These are phyloP conservation scores for Sylvicapra grimmia DNA, from an alignment of 2,113 vertebrate genomes.

Conservation along the genomic window DNA sequence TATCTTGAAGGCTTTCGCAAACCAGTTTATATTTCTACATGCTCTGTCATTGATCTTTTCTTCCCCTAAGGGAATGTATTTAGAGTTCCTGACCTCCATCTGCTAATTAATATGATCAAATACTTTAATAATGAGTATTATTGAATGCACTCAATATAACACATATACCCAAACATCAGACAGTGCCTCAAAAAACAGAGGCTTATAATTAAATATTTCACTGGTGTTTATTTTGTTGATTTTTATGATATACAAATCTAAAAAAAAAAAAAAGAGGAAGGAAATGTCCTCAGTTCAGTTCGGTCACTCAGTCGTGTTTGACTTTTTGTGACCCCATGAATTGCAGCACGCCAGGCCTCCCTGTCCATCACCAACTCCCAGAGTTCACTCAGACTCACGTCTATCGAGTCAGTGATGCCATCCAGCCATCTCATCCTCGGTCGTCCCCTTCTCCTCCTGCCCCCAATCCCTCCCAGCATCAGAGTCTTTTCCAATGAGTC, in stretches of 20 bases:
- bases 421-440: too few species aligned
- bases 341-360: too few species aligned
- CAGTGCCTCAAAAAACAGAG: constrained; percentile 16
- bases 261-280: background rate
- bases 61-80: background rate
- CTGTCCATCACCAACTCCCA: too few species aligned
- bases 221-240: background rate
- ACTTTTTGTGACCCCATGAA: too few species aligned
- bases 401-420: too few species aligned
- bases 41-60: background rate
- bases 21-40: constrained; percentile 8
- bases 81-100: constrained; percentile 29
- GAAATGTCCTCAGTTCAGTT: background rate
- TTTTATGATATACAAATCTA: background rate
- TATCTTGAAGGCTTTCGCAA: constrained; percentile 6
- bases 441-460: too few species aligned
- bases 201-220: background rate
- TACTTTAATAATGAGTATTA: constrained; percentile 47
- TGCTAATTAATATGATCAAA: constrained; percentile 48
- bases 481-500: too few species aligned
- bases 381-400: too few species aligned
- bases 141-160: background rate
- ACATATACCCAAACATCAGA: background rate
- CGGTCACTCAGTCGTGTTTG: too few species aligned
- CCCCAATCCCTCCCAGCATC: too few species aligned